phyloP scores from a whole-genome alignment of 2,113 vertebrate species.

The Cacatua alba region DNA sequence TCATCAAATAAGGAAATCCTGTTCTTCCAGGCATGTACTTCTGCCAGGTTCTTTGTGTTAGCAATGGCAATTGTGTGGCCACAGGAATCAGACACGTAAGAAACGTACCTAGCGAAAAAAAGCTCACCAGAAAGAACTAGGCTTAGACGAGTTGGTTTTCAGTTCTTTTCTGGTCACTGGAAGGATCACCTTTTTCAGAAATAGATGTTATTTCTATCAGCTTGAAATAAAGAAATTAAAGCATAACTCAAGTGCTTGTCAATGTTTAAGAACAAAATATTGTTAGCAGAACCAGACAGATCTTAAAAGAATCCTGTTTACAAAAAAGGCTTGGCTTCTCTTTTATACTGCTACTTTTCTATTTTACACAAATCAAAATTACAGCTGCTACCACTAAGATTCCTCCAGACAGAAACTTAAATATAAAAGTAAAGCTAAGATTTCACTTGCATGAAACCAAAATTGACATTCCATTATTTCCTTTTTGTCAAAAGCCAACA shows the following conservation, averaged over 20 bases:
- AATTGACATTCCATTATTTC: neutral
- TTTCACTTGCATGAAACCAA: neutral
- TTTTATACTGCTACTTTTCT: neutral
- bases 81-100: neutral
- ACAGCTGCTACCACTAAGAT: neutral
- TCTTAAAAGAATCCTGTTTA: neutral
- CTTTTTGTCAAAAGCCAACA: neutral
- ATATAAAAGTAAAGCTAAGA: neutral
- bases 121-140: neutral
- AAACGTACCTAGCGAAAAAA: neutral
- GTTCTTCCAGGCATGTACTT: neutral
- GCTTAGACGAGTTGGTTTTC: neutral
- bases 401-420: neutral
- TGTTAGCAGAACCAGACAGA: neutral
- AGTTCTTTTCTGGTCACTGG: neutral
- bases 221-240: neutral
- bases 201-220: neutral
- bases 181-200: neutral
- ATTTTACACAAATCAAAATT: neutral
- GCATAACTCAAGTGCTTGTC: neutral
- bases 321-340: neutral
- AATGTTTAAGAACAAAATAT: neutral
- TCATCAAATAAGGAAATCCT: neutral
- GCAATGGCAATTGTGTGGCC: neutral
- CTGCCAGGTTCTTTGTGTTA: neutral